phyloP scores from a whole-genome alignment of 1,140 invertebrate genomes.

The Chironomus tepperi region DNA sequence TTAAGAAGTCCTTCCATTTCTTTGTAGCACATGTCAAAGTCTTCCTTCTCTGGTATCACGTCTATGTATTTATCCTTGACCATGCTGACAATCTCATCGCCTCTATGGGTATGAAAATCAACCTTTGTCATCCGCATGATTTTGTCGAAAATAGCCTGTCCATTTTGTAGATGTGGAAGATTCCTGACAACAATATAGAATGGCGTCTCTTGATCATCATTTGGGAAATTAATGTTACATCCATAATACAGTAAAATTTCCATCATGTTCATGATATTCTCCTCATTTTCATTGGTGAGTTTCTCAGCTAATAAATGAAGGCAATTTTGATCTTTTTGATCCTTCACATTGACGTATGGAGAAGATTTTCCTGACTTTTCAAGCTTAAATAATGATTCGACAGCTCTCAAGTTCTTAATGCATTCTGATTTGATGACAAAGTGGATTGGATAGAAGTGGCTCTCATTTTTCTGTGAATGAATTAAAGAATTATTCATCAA shows the following conservation, averaged over 20 bases:
- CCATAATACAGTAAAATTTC: not conserved
- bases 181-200: not conserved
- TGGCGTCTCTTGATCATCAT: not conserved
- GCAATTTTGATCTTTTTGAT: not conserved
- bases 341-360: not conserved
- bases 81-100: not conserved
- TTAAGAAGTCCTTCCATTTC: not conserved
- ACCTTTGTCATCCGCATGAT: not conserved
- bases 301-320: not conserved
- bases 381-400: not conserved
- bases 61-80: not conserved
- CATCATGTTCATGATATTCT: not conserved
- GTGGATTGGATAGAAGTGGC: not conserved
- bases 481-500: too few species aligned
- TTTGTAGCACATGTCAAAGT: not conserved
- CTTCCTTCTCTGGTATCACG: not conserved
- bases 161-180: not conserved
- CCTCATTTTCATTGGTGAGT: not conserved
- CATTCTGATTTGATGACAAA: not conserved
- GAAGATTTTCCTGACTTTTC: not conserved
- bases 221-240: not conserved
- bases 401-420: not conserved
- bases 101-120: not conserved
- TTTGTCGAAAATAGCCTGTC: not conserved
- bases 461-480: not conserved